These are phyloP conservation scores for Petaurus breviceps DNA, from an alignment of 2,113 vertebrate genomes.

Conservation along the genomic window DNA sequence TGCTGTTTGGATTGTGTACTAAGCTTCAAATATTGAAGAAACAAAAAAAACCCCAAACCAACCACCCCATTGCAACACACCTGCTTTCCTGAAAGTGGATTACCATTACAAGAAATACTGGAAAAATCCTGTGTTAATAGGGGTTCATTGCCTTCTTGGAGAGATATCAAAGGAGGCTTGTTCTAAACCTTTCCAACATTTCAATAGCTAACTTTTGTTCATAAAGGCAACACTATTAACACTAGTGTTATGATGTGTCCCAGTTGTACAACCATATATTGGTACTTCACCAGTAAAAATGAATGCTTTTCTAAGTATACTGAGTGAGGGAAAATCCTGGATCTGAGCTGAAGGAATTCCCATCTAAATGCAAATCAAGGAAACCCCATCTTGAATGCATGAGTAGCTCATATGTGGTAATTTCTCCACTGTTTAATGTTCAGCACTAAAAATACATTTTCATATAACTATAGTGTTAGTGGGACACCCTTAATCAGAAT, in stretches of 20 bases:
- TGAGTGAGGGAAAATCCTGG: conserved; percentile 41
- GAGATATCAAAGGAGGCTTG: conserved; percentile 17
- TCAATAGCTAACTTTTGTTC: conserved; percentile 4
- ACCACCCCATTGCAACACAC: conserved; percentile 9
- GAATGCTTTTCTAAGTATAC: conserved; percentile 73
- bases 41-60: background rate
- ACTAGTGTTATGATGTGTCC: background rate
- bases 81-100: background rate
- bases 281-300: conserved; percentile 18
- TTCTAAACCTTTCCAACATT: conserved; percentile 51
- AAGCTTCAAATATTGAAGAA: conserved; percentile 30
- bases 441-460: background rate
- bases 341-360: conserved; percentile 83
- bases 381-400: conserved; percentile 69
- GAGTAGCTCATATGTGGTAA: conserved; percentile 65
- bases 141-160: conserved; percentile 6
- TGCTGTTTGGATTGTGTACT: background rate
- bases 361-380: conserved; percentile 87
- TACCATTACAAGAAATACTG: background rate
- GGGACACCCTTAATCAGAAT: conserved; percentile 44
- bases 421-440: conserved; percentile 78
- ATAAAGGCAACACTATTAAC: background rate
- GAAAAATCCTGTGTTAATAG: conserved; percentile 64
- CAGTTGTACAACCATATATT: conserved; percentile 5
- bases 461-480: conserved; percentile 54